Evolutionary conservation across 2,113 vertebrate species (phyloP).

Genomic region (Pterocles orientalis): DNA sequence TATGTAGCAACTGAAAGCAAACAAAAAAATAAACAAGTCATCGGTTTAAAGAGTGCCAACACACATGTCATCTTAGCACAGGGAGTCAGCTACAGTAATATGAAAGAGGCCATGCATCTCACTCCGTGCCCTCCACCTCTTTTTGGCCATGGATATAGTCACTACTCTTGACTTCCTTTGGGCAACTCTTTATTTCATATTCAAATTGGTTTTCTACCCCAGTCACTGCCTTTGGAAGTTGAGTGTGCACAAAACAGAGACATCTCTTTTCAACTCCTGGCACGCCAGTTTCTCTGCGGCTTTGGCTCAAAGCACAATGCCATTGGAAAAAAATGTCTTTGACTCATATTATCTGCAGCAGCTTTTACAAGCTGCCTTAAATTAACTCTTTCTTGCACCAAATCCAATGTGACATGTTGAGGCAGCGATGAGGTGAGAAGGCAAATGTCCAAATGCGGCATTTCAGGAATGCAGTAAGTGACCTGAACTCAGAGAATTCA

Average conservation of each 20-base stretch:
- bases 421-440: neutral
- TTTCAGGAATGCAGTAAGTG: neutral
- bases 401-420: neutral
- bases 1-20: constrained; percentile 19
- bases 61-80: neutral
- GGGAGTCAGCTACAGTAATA: neutral
- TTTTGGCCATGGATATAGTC: neutral
- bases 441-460: neutral
- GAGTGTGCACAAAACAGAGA: neutral
- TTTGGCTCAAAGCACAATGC: neutral
- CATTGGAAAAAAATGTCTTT: neutral
- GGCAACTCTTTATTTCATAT: neutral
- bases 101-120: neutral
- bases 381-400: constrained; percentile 37
- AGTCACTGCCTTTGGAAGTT: neutral
- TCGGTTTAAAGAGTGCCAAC: neutral
- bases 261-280: neutral
- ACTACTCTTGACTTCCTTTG: neutral
- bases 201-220: neutral
- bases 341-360: neutral
- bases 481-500: neutral
- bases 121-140: neutral
- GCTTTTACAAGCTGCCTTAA: neutral
- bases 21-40: constrained; percentile 11
- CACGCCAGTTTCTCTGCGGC: neutral